These are phyloP conservation scores for Sebastes dallii DNA, from an alignment of 2,797 vertebrate species.

Conservation along the genomic window DNA sequence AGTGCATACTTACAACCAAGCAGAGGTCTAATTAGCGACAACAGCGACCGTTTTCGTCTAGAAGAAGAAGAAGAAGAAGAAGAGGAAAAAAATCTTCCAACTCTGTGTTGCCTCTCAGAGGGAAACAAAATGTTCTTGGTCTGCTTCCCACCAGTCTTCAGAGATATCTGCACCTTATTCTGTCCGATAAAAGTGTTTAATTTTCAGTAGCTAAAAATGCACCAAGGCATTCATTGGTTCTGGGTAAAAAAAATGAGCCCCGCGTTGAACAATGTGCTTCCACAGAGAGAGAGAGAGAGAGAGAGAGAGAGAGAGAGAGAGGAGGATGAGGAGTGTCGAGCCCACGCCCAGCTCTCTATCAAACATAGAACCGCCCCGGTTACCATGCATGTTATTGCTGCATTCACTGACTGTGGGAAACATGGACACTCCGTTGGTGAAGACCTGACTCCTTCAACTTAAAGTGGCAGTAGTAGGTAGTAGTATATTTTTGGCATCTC, in stretches of 20 bases:
- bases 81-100: slow-evolving; percentile 55
- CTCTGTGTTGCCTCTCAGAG: slow-evolving; percentile 54
- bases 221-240: slow-evolving; percentile 56
- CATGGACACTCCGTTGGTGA: fast-evolving
- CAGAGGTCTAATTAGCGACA: slow-evolving; percentile 66
- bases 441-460: not conserved
- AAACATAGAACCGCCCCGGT: slow-evolving; percentile 75
- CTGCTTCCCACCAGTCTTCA: slow-evolving; percentile 31
- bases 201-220: slow-evolving; percentile 51
- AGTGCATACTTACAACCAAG: slow-evolving; percentile 78
- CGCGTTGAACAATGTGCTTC: slow-evolving; percentile 83
- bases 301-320: slow-evolving; percentile 25
- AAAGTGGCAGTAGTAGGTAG: no score
- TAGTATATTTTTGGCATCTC: no score
- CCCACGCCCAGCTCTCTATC: slow-evolving; percentile 83
- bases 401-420: slow-evolving; percentile 29
- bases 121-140: slow-evolving; percentile 44
- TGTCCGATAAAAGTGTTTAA: slow-evolving; percentile 21
- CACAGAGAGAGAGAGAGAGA: slow-evolving; percentile 1
- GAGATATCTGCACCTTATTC: slow-evolving; percentile 12
- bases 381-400: slow-evolving; percentile 57
- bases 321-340: slow-evolving; percentile 71
- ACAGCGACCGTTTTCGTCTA: slow-evolving; percentile 62
- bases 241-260: slow-evolving; percentile 48
- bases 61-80: slow-evolving; percentile 37